These are phyloP conservation scores for Helobdella robusta DNA, from an alignment of 2,888 invertebrate genomes.

Conservation along the genomic window DNA sequence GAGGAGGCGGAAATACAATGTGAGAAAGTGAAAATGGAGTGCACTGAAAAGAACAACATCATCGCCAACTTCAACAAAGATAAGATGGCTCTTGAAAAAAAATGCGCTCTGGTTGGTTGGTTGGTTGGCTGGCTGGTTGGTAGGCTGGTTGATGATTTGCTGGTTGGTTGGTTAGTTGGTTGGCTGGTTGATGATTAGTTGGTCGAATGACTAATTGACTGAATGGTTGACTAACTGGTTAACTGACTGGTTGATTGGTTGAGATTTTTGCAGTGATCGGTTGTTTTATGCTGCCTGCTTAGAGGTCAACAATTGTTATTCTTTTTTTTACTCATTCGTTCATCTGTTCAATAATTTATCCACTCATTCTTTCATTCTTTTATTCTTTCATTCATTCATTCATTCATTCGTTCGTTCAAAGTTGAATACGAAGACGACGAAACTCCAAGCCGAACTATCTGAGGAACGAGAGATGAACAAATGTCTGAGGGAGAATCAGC, in stretches of 20 bases:
- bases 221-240: too few species aligned
- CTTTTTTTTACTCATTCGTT: too few species aligned
- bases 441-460: slow-evolving; percentile 62
- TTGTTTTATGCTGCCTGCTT: too few species aligned
- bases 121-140: too few species aligned
- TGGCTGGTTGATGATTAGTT: too few species aligned
- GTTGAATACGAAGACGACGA: slow-evolving; percentile 51
- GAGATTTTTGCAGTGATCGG: too few species aligned
- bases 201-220: neutral
- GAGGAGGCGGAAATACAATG: slow-evolving; percentile 30
- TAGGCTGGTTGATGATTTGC: too few species aligned
- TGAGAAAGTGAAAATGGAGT: slow-evolving; percentile 30
- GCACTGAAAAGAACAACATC: slow-evolving; percentile 27
- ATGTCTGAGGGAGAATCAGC: slow-evolving; percentile 66
- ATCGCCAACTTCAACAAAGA: slow-evolving; percentile 30
- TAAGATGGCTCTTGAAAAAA: slow-evolving; percentile 36
- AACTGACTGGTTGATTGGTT: too few species aligned
- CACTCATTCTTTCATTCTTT: too few species aligned
- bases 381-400: neutral
- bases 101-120: slow-evolving; percentile 41
- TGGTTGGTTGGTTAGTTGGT: too few species aligned
- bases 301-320: too few species aligned
- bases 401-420: slow-evolving; percentile 15
- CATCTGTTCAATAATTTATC: too few species aligned
- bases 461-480: slow-evolving; percentile 74